A percentile compares a stretch with the other conserved stretches of the same genome.
Evolutionary conservation across 23 tunicate species (phyloP).

Genomic region (Halocynthia roretzi): DNA sequence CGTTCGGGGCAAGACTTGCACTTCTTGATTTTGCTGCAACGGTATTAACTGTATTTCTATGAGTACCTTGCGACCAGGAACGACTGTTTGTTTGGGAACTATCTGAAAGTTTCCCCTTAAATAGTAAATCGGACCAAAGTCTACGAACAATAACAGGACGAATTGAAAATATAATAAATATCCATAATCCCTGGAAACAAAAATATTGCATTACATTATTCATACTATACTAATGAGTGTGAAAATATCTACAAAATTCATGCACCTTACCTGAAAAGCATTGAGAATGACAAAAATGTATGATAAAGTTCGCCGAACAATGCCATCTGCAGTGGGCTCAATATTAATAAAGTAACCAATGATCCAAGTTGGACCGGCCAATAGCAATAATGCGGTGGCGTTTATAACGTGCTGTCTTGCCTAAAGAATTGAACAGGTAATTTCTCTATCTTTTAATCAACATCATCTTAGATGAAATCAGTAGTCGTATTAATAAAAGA

Average conservation of each 20-base stretch:
- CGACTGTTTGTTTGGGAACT: not conserved
- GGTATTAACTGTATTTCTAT: no score
- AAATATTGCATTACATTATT: constrained; percentile 1
- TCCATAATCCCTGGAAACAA: constrained; percentile 75
- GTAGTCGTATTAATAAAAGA: not conserved
- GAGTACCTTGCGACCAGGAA: no score
- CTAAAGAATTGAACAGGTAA: constrained; percentile 8
- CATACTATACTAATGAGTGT: not conserved
- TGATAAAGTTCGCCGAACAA: constrained; percentile 45
- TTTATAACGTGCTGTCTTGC: constrained; percentile 75
- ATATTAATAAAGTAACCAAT: constrained; percentile 76
- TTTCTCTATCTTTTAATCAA: no score
- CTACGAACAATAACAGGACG: constrained; percentile 59
- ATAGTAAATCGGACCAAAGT: constrained; percentile 28
- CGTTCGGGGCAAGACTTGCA: no score
- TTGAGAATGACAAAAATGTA: constrained; percentile 77
- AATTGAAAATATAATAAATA: constrained; percentile 63
- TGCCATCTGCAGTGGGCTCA: constrained; percentile 53
- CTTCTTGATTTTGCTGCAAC: no score
- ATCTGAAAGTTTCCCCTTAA: constrained; percentile 7
- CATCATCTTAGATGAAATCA: not conserved
- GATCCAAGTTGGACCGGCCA: constrained; percentile 82
- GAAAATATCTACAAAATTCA: not conserved
- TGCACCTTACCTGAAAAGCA: constrained; percentile 62
- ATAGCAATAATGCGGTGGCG: constrained; percentile 54